Evolutionary conservation across 2,888 invertebrate species (phyloP).

Genomic region (Drosophila tanythrix): DNA sequence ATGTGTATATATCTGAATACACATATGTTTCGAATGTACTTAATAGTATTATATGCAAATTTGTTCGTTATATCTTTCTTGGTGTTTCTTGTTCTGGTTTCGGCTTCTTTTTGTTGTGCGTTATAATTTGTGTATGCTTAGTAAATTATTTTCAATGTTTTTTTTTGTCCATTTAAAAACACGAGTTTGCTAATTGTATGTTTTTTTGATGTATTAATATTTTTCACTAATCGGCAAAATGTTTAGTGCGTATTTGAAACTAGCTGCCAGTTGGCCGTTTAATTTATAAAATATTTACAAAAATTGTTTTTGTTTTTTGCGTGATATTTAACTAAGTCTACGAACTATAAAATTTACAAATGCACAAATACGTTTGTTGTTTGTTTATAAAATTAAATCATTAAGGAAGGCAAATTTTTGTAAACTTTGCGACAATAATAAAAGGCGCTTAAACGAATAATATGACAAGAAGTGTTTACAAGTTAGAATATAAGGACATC

Average conservation of each 20-base stretch:
- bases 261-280: slow-evolving; percentile 60
- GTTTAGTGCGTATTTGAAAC: slow-evolving; percentile 54
- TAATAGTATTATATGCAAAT: slow-evolving; percentile 41
- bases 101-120: slow-evolving; percentile 39
- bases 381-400: slow-evolving; percentile 25
- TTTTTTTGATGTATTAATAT: slow-evolving; percentile 16
- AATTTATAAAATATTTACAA: slow-evolving; percentile 77
- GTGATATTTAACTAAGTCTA: slow-evolving; percentile 71
- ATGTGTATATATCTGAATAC: slow-evolving; percentile 23
- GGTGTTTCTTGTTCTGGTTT: slow-evolving; percentile 29
- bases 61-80: slow-evolving; percentile 46
- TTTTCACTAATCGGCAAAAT: slow-evolving; percentile 65
- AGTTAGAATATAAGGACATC: slow-evolving; percentile 60
- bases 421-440: slow-evolving; percentile 46
- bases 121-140: slow-evolving; percentile 34
- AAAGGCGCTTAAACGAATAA: slow-evolving; percentile 37
- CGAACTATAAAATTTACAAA: slow-evolving; percentile 75
- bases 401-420: slow-evolving; percentile 55
- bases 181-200: slow-evolving; percentile 38
- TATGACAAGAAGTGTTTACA: slow-evolving; percentile 52
- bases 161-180: slow-evolving; percentile 58
- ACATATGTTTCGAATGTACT: slow-evolving; percentile 25
- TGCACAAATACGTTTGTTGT: slow-evolving; percentile 46
- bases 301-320: slow-evolving; percentile 30
- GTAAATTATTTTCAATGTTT: slow-evolving; percentile 60